Conservation (phyloP, 2,113 vertebrate species). For the Physeter macrocephalus region DNA sequence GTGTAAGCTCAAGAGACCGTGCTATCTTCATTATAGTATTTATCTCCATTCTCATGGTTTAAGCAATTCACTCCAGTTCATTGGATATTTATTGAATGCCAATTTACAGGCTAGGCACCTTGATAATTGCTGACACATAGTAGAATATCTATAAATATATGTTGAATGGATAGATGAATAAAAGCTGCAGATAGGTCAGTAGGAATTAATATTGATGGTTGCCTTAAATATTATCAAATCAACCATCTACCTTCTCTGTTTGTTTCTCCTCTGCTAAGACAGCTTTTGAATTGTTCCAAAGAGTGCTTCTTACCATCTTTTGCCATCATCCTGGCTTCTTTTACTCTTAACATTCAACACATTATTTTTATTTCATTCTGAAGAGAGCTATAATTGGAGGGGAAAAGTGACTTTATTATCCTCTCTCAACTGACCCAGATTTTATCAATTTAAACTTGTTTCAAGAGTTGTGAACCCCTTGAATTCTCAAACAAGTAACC, state of each 20-base stretch:
- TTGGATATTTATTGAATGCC: neutral
- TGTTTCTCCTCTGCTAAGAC: neutral
- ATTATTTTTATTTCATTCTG: conserved; percentile 42
- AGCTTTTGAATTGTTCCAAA: neutral
- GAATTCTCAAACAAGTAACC: conserved; percentile 26
- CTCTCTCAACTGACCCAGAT: neutral
- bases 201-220: neutral
- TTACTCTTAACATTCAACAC: neutral
- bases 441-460: conserved; percentile 49
- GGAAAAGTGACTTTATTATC: conserved; percentile 33
- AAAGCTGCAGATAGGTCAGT: neutral
- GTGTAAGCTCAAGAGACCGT: neutral
- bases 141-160: neutral
- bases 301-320: neutral
- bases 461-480: conserved; percentile 14
- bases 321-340: neutral
- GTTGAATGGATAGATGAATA: neutral
- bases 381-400: neutral
- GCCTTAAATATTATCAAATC: neutral
- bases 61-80: neutral
- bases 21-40: neutral
- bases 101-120: neutral
- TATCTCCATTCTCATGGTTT: neutral
- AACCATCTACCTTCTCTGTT: neutral
- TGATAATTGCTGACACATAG: neutral